Percentiles rank a stretch among this genome's conserved stretches.
These are phyloP conservation scores for Xestobium rufovillosum DNA, from an alignment of 2,888 invertebrate species.

Conservation along the genomic window DNA sequence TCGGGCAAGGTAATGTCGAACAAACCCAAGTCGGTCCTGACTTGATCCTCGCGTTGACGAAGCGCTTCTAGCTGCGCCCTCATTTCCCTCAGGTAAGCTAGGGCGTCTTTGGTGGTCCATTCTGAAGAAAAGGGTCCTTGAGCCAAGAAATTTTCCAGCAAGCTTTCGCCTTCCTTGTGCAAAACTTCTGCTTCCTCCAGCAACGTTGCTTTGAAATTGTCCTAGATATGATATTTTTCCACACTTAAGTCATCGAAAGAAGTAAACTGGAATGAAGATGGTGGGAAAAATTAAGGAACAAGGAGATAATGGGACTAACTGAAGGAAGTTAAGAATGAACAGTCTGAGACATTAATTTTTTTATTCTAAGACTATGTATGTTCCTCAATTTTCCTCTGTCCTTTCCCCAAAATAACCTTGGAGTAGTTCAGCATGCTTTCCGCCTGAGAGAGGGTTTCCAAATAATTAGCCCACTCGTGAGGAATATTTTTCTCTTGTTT, in stretches of 20 bases:
- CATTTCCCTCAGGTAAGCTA: constrained; percentile 49
- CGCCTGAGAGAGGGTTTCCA: constrained; percentile 59
- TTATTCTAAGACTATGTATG: too few species aligned
- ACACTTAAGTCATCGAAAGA: too few species aligned
- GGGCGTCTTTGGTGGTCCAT: constrained; percentile 48
- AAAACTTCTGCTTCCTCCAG: constrained; percentile 65
- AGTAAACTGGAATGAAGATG: too few species aligned
- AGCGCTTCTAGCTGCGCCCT: constrained; percentile 50
- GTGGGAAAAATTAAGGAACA: too few species aligned
- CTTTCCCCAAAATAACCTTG: constrained; percentile 46
- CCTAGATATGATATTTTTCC: constrained; percentile 43
- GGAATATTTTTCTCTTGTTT: constrained; percentile 53
- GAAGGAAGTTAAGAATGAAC: too few species aligned
- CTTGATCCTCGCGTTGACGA: constrained; percentile 56
- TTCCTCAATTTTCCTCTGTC: too few species aligned
- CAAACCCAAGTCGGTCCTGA: constrained; percentile 64
- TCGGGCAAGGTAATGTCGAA: constrained; percentile 73
- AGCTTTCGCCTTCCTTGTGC: constrained; percentile 58
- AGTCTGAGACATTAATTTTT: too few species aligned
- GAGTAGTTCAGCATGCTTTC: constrained; percentile 66
- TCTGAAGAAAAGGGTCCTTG: constrained; percentile 60
- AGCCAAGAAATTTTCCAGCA: constrained; percentile 61
- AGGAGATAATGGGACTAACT: too few species aligned
- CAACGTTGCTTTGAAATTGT: constrained; percentile 62
- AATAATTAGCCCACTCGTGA: constrained; percentile 62